Evolutionary conservation across 2,888 invertebrate genomes (phyloP).

Genomic region (Chloromyia formosa): DNA sequence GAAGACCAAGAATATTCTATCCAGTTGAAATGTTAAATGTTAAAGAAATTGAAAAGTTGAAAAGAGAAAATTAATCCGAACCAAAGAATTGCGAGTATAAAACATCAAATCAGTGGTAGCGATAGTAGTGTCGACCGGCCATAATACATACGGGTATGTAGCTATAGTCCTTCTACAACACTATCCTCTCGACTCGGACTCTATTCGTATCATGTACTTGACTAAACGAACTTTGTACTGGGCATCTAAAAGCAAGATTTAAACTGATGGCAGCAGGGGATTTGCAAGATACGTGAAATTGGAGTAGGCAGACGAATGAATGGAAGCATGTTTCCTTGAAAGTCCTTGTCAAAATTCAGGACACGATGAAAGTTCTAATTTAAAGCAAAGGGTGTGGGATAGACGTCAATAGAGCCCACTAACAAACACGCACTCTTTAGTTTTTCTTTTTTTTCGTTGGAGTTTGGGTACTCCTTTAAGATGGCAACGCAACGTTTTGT

Average conservation of each 20-base stretch:
- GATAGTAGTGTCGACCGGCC: background rate
- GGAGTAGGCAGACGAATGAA: background rate
- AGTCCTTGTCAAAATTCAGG: constrained; percentile 63
- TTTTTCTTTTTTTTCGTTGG: no score
- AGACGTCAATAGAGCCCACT: constrained; percentile 5
- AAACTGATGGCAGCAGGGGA: background rate
- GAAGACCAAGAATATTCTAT: no score
- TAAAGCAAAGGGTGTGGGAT: constrained; percentile 55
- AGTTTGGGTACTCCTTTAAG: no score
- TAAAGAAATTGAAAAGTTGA: constrained; percentile 4
- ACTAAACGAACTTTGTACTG: constrained; percentile 14
- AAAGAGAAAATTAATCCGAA: background rate
- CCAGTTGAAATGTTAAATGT: background rate
- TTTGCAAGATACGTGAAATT: background rate
- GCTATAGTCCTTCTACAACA: background rate
- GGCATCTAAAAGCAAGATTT: constrained; percentile 22
- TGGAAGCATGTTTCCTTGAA: constrained; percentile 23
- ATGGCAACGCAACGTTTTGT: no score
- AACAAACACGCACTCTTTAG: constrained; percentile 1
- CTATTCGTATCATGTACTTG: constrained; percentile 23
- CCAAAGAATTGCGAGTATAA: no score
- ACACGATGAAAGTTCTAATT: constrained; percentile 64
- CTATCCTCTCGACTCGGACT: background rate
- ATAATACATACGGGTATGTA: no score
- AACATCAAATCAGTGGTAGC: background rate